These are phyloP conservation scores for Myotis findleyi DNA, from an alignment of 2,797 vertebrate genomes.

Conservation along the genomic window DNA sequence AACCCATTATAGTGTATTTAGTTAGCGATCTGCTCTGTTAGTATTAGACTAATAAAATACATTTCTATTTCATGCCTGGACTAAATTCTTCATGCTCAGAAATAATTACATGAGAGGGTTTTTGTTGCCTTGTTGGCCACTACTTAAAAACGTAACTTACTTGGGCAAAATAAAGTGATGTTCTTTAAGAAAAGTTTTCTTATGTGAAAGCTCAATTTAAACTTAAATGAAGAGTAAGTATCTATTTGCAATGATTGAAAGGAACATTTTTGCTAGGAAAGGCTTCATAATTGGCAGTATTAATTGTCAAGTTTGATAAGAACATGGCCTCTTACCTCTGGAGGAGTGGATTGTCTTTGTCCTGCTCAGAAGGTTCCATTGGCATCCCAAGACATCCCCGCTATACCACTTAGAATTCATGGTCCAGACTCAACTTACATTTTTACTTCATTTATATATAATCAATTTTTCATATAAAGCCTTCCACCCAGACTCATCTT, in stretches of 20 bases:
- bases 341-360: background rate
- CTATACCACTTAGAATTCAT: background rate
- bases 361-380: background rate
- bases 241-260: constrained; percentile 34
- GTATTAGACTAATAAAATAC: background rate
- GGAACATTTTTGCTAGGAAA: constrained; percentile 28
- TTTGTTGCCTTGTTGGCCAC: background rate
- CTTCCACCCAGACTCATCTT: background rate
- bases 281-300: background rate
- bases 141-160: constrained; percentile 34
- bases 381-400: background rate
- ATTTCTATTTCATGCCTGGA: background rate
- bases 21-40: background rate
- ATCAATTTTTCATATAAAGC: background rate
- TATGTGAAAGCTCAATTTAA: constrained; percentile 2
- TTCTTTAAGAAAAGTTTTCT: constrained; percentile 25
- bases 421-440: background rate
- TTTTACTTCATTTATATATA: background rate
- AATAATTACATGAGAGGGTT: background rate
- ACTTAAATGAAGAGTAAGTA: background rate
- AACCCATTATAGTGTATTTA: background rate
- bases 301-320: background rate
- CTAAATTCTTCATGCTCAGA: background rate
- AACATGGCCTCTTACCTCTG: background rate
- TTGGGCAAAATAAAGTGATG: background rate